Percentiles rank a stretch among this genome's conserved stretches.
Evolutionary conservation across 2,888 invertebrate species (phyloP).

Genomic region (Ligdia adustata): DNA sequence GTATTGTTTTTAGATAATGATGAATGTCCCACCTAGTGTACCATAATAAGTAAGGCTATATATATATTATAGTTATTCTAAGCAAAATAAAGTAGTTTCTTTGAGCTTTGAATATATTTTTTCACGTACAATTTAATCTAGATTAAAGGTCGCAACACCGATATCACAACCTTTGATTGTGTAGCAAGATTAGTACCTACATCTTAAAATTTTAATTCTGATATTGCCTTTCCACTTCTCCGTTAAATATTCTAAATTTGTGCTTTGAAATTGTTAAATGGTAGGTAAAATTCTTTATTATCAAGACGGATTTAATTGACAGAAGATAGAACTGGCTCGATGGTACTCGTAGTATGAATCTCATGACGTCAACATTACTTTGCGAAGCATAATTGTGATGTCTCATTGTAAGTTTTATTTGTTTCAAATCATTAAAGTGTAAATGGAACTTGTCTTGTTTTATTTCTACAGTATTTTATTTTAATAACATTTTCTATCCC

Average conservation of each 20-base stretch:
- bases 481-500: too few relatives aligned
- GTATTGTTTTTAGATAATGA: constrained; percentile 32
- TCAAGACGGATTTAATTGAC: constrained; percentile 54
- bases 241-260: constrained; percentile 22
- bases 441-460: constrained; percentile 55
- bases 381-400: constrained; percentile 85
- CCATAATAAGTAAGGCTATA: constrained; percentile 68
- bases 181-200: too few relatives aligned
- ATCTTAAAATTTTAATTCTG: too few relatives aligned
- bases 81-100: constrained; percentile 40
- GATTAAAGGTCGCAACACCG: constrained; percentile 3
- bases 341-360: constrained; percentile 53
- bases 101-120: constrained; percentile 37
- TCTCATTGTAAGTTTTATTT: constrained; percentile 80
- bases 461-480: too few relatives aligned
- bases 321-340: constrained; percentile 39
- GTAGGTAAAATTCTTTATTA: constrained; percentile 49
- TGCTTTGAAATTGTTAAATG: constrained; percentile 59
- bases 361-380: constrained; percentile 73
- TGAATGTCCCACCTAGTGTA: constrained; percentile 75
- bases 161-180: constrained; percentile 2
- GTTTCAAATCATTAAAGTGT: constrained; percentile 81
- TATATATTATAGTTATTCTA: constrained; percentile 32
- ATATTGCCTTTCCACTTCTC: constrained; percentile 2
- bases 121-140: constrained; percentile 31